Evolutionary conservation across 35 echinoderm and acorn worm genomes (phyloP), one percentile per base, ranked within the genome.

Genomic region (Apostichopus japonicus): DNA sequence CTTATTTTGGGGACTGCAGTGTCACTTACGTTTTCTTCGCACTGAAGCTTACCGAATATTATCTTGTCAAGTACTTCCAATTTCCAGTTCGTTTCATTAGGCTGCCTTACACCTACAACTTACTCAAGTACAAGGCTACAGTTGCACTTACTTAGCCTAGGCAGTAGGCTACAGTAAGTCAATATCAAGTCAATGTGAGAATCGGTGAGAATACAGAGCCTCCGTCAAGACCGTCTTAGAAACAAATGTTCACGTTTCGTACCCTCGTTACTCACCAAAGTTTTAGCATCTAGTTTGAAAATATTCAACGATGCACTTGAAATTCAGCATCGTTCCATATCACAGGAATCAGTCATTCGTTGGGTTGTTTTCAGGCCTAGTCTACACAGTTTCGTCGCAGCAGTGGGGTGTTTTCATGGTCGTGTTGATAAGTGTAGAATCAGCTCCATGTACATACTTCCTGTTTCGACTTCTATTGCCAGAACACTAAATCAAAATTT

Each of bases 401-500:
- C 21, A 19, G 17, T 75, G n/a, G 71, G 71, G 71, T 75, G 71
- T 75, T 75, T 75, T 75, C 71, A 75, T 21, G 71, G 71, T 75
- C 71, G 22, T 75, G 71, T 75, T 75, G 16, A 21, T 75, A 75
- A 75, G 17, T 75, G 22, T 19, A 23, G 17, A 75, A 75, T 4
- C 13, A 15, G 15, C 71, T 75, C 71, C 71, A 75, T 75, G 71
- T 75, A 75, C 71, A 75, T 75, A 75, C 71, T 75, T 75, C 71
- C 71, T 75, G 71, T 75, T 75, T 75, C 71, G 71, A n/a, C 71
- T 19, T 14, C 71, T 75, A n/a, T 75, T 75, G 71, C 71, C 71
- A 75, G 71, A 75, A 75, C 6, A 19, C 21, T 75, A 75, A 75
- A 19, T 61, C 57, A 61, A 61, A 0, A 61, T 61, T 61, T 61